A percentile compares a stretch with the other conserved stretches of the same genome.
phyloP scores from a whole-genome alignment of 2,797 vertebrate genomes.

The Hephaestus fuliginosus region DNA sequence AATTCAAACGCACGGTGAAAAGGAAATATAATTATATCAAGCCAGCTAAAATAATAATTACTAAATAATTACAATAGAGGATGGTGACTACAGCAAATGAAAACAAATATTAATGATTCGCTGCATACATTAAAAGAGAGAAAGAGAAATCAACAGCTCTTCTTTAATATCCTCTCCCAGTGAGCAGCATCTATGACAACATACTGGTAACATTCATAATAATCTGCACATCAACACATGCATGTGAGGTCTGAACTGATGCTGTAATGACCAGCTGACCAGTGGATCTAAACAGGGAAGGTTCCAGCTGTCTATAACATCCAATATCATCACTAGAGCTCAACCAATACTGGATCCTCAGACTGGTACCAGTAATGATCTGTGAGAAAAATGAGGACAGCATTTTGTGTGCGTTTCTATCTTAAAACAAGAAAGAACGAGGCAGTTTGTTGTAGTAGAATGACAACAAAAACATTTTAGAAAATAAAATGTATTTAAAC shows the following conservation, averaged over 20 bases:
- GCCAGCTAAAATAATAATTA: background rate
- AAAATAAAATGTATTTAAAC: background rate
- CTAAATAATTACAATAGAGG: background rate
- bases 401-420: background rate
- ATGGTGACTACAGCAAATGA: background rate
- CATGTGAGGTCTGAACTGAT: background rate
- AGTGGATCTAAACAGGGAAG: background rate
- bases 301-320: background rate
- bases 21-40: background rate
- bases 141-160: background rate
- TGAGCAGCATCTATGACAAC: background rate
- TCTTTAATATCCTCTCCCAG: background rate
- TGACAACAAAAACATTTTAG: background rate
- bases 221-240: background rate
- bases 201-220: background rate
- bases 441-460: background rate
- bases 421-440: too few relatives aligned
- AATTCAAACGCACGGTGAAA: conserved; percentile 4
- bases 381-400: background rate
- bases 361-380: background rate
- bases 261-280: background rate
- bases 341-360: background rate
- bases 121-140: background rate
- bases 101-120: background rate
- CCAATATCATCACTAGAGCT: background rate